Evolutionary conservation across 1,140 invertebrate genomes (phyloP), one percentile per base, ranked within the genome.

Genomic region (Drosophila grimshawi): DNA sequence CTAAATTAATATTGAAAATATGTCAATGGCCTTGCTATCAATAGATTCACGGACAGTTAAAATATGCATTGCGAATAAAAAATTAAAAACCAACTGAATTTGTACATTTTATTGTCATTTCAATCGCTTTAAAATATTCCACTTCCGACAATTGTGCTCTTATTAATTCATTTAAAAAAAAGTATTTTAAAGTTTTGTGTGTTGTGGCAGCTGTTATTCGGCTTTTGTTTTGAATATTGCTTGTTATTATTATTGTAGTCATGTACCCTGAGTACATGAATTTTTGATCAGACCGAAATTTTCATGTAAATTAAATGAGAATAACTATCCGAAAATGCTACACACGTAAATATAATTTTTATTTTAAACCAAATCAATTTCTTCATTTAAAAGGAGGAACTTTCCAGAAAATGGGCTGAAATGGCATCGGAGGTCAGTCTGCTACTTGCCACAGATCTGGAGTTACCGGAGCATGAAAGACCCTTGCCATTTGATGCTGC

Each of bases 401-500:
- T 95, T 35, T 94, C 96, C 11, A 94, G 37, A 52, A 94, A 94
- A 71, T 98, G 97, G 97, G 95, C 96, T 70, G 95, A 95, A 69
- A 89, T 95, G 32, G 94, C 95, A 1, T 93, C 94, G 30, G 95
- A 97, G 81, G 78, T 98, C 49, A 95, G 96, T 29, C 93, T 94
- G 19, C 93, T 97, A n/a, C 93, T 98, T 51, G 59, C 72, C 5
- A 94, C 93, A 63, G 93, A 92, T 67, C 86, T 43, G 91, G 91
- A 60, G 93, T 95, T 81, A 93, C 95, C 19, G 6, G 93, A 94
- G 62, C 94, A 90, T 5, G 78, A 92, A 94, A 91, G 94, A 96
- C 61, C 93, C 1, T 49, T 96, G 48, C 97, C 97, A 2, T 98
- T 98, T 92, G 97, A 98, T 94, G 96, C 97, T 2, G 94, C 96